A percentile compares a stretch with the other conserved stretches of the same genome.
Conservation (phyloP, 2,113 vertebrate genomes). For the Haplochromis burtoni region DNA sequence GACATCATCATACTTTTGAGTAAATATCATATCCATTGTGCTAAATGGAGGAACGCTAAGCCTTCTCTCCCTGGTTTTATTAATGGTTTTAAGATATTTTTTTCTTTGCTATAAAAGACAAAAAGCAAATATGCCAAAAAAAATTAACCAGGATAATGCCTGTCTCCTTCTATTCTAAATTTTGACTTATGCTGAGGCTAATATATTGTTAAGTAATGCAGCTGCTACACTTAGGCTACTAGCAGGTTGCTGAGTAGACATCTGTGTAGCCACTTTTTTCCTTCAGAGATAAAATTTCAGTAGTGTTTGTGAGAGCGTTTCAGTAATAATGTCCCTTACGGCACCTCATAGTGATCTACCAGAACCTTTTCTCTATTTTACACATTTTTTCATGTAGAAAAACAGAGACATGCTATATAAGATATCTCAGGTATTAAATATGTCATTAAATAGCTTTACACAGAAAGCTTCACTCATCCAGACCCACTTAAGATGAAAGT, state of each 20-base stretch:
- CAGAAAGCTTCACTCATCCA: not conserved
- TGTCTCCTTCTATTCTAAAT: not conserved
- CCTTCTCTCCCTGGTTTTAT: not conserved
- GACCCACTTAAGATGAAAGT: not conserved
- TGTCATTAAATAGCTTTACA: not conserved
- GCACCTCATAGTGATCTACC: not conserved
- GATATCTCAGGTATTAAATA: not conserved
- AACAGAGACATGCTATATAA: not conserved
- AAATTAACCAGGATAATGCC: not conserved
- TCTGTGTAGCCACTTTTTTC: too few relatives aligned
- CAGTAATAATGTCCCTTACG: too few relatives aligned
- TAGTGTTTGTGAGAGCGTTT: too few relatives aligned
- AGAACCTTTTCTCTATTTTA: not conserved
- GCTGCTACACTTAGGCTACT: too few relatives aligned
- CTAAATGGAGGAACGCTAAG: not conserved
- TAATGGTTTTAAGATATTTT: not conserved
- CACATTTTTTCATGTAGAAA: not conserved
- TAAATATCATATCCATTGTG: not conserved
- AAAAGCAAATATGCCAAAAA: not conserved
- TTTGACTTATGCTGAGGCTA: not conserved
- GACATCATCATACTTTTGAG: not conserved
- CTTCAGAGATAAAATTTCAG: too few relatives aligned
- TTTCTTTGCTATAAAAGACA: not conserved
- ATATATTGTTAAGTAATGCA: too few relatives aligned
- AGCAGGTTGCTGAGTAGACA: too few relatives aligned